These are phyloP conservation scores for Drosophila sechellia DNA, from an alignment of 1,140 invertebrate genomes.

Conservation along the genomic window DNA sequence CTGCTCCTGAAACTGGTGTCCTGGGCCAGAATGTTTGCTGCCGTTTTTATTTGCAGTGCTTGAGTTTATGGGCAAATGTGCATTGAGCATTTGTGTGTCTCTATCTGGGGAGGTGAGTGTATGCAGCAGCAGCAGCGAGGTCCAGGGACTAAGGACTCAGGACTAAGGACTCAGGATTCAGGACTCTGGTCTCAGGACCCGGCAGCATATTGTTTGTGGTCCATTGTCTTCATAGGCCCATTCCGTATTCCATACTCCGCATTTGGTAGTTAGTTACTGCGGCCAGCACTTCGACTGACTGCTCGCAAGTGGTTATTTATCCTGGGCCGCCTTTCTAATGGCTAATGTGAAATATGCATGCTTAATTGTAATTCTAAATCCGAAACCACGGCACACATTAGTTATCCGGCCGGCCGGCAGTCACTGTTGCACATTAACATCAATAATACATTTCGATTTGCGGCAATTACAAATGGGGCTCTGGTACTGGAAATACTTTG, in stretches of 20 bases:
- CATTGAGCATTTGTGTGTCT: slow-evolving; percentile 59
- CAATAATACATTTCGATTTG: slow-evolving; percentile 81
- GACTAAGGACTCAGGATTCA: background rate
- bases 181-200: background rate
- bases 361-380: slow-evolving; percentile 56
- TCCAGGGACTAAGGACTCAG: slow-evolving; percentile 1
- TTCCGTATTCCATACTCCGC: background rate
- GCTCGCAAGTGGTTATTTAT: slow-evolving; percentile 14
- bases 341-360: slow-evolving; percentile 57
- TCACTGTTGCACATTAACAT: slow-evolving; percentile 72
- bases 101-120: slow-evolving; percentile 27
- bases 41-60: slow-evolving; percentile 70
- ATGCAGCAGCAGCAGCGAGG: background rate
- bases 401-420: slow-evolving; percentile 34
- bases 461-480: slow-evolving; percentile 57
- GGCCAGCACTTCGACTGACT: slow-evolving; percentile 35
- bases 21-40: slow-evolving; percentile 67
- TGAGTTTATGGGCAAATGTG: slow-evolving; percentile 68
- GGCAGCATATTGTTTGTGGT: slow-evolving; percentile 47
- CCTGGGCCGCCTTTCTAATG: slow-evolving; percentile 21
- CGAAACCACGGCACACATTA: slow-evolving; percentile 58
- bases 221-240: slow-evolving; percentile 44
- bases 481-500: slow-evolving; percentile 9
- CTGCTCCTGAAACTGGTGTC: slow-evolving; percentile 10
- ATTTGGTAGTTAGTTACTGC: slow-evolving; percentile 39